Percentiles rank a stretch among this genome's conserved stretches.
These are phyloP conservation scores for Netelia virgata DNA, from an alignment of 2,888 invertebrate genomes.

Conservation along the genomic window DNA sequence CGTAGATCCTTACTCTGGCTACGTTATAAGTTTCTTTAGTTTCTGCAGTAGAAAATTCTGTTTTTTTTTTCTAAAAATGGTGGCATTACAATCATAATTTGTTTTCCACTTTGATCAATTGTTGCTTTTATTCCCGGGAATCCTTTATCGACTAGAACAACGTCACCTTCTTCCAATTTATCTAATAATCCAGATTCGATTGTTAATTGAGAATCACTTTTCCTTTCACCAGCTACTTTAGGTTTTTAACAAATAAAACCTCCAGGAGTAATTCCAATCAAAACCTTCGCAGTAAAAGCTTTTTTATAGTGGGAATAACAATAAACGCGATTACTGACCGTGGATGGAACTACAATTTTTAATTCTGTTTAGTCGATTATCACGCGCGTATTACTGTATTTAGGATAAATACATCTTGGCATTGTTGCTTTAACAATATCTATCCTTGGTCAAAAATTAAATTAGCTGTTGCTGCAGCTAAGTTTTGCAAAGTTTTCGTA, in stretches of 20 bases:
- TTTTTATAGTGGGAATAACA: conserved; percentile 57
- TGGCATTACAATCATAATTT: conserved; percentile 39
- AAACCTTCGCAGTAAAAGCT: conserved; percentile 50
- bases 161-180: conserved; percentile 44
- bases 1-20: conserved; percentile 33
- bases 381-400: conserved; percentile 38
- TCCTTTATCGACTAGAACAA: too few relatives aligned
- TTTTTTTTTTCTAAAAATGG: conserved; percentile 11
- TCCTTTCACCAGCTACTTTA: conserved; percentile 39
- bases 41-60: conserved; percentile 32
- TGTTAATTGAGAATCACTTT: conserved; percentile 52
- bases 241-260: conserved; percentile 52
- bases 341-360: conserved; percentile 40
- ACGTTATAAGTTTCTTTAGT: conserved; percentile 20
- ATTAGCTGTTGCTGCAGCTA: conserved; percentile 9
- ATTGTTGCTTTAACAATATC: conserved; percentile 24
- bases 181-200: conserved; percentile 46
- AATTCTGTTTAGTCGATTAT: conserved; percentile 62
- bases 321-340: conserved; percentile 42
- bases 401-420: conserved; percentile 32
- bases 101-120: conserved; percentile 44
- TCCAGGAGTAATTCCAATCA: conserved; percentile 51
- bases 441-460: conserved; percentile 25
- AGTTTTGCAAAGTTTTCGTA: conserved; percentile 1
- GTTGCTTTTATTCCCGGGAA: conserved; percentile 26